These are phyloP conservation scores for Bradypodion ventrale DNA, from an alignment of 2,797 vertebrate genomes.

Conservation along the genomic window DNA sequence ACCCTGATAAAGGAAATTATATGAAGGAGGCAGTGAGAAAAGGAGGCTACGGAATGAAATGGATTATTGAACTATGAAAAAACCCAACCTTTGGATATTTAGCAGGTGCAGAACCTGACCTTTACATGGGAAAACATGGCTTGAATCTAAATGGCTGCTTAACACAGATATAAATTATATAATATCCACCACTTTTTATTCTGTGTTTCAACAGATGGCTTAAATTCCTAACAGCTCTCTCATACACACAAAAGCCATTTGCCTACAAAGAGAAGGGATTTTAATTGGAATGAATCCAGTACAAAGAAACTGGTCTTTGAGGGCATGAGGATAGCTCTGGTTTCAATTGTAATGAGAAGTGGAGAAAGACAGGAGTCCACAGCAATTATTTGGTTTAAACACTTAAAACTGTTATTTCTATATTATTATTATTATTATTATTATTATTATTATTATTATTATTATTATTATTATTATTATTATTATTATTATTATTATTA, in stretches of 20 bases:
- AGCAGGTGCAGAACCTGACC: constrained; percentile 40
- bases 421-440: no score
- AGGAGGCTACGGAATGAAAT: constrained; percentile 23
- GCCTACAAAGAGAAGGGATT: neutral
- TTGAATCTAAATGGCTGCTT: constrained; percentile 31
- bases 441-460: no score
- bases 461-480: no score
- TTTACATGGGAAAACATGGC: constrained; percentile 24
- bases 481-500: no score
- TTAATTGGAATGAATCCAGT: constrained; percentile 6
- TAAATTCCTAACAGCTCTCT: neutral
- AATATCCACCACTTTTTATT: constrained; percentile 14
- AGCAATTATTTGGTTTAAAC: neutral
- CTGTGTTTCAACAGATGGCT: constrained; percentile 20
- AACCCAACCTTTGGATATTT: constrained; percentile 35
- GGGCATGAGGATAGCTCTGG: neutral
- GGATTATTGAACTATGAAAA: constrained; percentile 27
- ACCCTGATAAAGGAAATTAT: constrained; percentile 19
- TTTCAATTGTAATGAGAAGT: constrained; percentile 4
- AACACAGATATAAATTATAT: constrained; percentile 32
- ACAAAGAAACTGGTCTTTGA: neutral
- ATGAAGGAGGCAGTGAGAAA: constrained; percentile 22
- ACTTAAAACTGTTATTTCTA: neutral
- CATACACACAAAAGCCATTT: neutral
- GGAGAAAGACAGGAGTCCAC: neutral